Conservation (phyloP, 2,113 vertebrate species). For the Todiramphus saurophagus region DNA sequence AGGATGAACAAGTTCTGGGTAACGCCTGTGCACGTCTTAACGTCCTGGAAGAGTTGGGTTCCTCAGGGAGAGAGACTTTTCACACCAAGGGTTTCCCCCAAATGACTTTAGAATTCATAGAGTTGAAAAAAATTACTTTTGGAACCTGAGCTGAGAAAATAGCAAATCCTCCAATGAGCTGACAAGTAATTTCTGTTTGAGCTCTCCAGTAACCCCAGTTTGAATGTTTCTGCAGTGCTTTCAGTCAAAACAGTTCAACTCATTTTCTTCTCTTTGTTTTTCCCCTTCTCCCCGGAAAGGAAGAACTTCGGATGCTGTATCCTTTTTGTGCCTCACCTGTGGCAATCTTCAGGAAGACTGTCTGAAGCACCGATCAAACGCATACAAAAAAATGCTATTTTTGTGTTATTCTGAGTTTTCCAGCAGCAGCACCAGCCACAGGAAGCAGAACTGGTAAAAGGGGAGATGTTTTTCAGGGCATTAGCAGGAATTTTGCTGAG, state of each 20-base stretch:
- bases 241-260: neutral
- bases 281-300: conserved; percentile 5
- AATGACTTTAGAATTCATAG: neutral
- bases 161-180: neutral
- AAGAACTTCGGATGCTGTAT: conserved; percentile 61
- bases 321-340: conserved; percentile 1
- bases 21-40: neutral
- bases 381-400: neutral
- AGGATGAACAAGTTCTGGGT: conserved; percentile 9
- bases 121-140: neutral
- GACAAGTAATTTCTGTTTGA: neutral
- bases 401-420: neutral
- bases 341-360: neutral
- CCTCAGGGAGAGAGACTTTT: neutral
- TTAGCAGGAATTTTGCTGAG: neutral
- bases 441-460: neutral
- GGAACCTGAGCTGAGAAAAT: neutral
- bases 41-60: neutral
- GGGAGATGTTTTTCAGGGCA: neutral
- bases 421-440: neutral
- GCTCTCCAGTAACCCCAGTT: neutral
- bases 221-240: neutral
- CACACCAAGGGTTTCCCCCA: neutral
- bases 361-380: neutral
- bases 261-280: neutral